A percentile compares a stretch with the other conserved stretches of the same genome.
phyloP scores from a whole-genome alignment of 1,140 invertebrate genomes.

The Heliothis subflexa region DNA sequence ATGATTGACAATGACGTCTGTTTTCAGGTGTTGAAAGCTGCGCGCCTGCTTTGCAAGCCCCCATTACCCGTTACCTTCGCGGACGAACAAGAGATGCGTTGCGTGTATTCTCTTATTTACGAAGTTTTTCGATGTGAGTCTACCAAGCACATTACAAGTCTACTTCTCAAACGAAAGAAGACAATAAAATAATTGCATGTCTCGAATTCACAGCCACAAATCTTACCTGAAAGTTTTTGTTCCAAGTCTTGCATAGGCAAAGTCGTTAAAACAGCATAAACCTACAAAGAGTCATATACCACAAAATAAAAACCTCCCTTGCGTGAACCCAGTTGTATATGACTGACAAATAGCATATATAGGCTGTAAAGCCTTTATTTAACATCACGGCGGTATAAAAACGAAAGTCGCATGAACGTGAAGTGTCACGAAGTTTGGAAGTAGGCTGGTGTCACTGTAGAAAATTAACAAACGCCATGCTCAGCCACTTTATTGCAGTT shows the following conservation, averaged over 20 bases:
- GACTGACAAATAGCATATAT: constrained; percentile 36
- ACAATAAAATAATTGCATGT: background rate
- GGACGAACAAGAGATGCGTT: constrained; percentile 92
- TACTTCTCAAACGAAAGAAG: background rate
- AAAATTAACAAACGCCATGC: constrained; percentile 67
- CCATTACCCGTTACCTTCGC: constrained; percentile 85
- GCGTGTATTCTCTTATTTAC: constrained; percentile 92
- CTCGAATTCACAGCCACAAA: constrained; percentile 6
- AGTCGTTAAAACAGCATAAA: constrained; percentile 14
- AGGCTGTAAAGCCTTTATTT: constrained; percentile 52
- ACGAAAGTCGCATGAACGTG: constrained; percentile 54
- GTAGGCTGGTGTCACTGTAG: constrained; percentile 57
- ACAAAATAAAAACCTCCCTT: constrained; percentile 40
- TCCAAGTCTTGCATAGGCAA: background rate
- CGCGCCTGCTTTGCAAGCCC: constrained; percentile 86
- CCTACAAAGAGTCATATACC: constrained; percentile 6
- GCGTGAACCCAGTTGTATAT: constrained; percentile 47
- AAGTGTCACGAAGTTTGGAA: constrained; percentile 66
- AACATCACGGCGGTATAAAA: constrained; percentile 49
- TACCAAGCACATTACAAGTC: background rate
- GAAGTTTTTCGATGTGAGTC: constrained; percentile 92
- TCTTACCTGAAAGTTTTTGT: background rate
- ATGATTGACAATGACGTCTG: background rate
- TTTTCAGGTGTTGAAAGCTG: constrained; percentile 87
- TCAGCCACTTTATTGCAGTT: constrained; percentile 66